Conservation (phyloP, 2,797 vertebrate genomes). For the Corythornis leucogaster region DNA sequence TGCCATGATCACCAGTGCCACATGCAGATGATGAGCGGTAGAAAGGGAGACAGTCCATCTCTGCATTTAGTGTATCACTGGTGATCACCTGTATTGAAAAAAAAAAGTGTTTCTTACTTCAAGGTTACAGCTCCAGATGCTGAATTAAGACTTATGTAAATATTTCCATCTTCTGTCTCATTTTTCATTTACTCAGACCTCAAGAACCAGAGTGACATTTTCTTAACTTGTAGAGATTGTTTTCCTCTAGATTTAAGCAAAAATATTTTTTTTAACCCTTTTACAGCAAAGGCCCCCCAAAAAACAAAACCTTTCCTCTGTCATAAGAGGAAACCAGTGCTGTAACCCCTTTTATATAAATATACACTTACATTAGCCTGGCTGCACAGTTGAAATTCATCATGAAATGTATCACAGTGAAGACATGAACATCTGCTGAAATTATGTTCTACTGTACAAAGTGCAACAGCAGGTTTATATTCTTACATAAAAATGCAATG, state of each 20-base stretch:
- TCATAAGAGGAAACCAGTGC: background rate
- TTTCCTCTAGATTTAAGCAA: background rate
- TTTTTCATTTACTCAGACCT: background rate
- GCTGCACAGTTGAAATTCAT: background rate
- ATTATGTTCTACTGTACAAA: background rate
- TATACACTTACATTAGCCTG: background rate
- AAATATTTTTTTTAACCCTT: background rate
- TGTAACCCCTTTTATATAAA: background rate
- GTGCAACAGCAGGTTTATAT: background rate
- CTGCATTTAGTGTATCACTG: conserved; percentile 45
- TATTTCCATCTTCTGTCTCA: background rate
- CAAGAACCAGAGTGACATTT: background rate
- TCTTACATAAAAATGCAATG: background rate
- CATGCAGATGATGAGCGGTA: conserved; percentile 88
- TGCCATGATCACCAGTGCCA: conserved; percentile 4
- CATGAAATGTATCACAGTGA: background rate
- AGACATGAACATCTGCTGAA: background rate
- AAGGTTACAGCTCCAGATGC: background rate
- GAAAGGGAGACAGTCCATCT: conserved; percentile 86
- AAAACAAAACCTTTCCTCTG: background rate
- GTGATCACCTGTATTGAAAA: conserved; percentile 74
- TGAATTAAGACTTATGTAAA: background rate
- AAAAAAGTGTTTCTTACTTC: background rate
- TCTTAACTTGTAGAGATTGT: background rate
- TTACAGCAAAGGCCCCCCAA: background rate